These are phyloP conservation scores for Limnephilus auricula DNA, from an alignment of 2,888 invertebrate species.

Conservation along the genomic window DNA sequence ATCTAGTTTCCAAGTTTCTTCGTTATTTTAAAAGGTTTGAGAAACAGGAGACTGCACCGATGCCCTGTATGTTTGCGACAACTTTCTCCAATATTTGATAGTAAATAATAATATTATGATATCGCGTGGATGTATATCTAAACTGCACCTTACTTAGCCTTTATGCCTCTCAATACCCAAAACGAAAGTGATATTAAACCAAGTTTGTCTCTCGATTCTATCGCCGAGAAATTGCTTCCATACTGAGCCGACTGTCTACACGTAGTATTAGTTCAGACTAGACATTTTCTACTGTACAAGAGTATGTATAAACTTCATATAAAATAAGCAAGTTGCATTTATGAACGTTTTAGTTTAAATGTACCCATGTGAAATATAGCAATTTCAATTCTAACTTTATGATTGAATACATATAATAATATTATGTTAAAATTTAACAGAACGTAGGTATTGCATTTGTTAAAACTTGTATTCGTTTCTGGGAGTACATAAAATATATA, in stretches of 20 bases:
- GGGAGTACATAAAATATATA: not conserved
- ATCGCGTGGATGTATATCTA: not conserved
- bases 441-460: not conserved
- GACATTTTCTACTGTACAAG: not conserved
- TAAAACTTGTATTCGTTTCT: not conserved
- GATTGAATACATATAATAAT: not conserved
- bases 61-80: not conserved
- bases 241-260: slow-evolving; percentile 31
- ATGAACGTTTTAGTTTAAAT: not conserved
- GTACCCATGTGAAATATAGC: not conserved
- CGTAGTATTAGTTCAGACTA: not conserved
- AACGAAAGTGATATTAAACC: slow-evolving; percentile 56
- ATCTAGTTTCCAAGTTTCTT: too few species aligned
- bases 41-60: not conserved
- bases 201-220: slow-evolving; percentile 60
- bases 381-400: not conserved
- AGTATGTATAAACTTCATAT: not conserved
- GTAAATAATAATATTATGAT: not conserved
- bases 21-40: not conserved
- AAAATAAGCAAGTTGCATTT: not conserved
- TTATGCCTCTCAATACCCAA: not conserved
- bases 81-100: not conserved
- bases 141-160: not conserved
- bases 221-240: slow-evolving; percentile 58
- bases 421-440: not conserved